Evolutionary conservation across 2,113 vertebrate species (phyloP), one percentile per base, ranked within the genome.

Genomic region (Puma concolor): DNA sequence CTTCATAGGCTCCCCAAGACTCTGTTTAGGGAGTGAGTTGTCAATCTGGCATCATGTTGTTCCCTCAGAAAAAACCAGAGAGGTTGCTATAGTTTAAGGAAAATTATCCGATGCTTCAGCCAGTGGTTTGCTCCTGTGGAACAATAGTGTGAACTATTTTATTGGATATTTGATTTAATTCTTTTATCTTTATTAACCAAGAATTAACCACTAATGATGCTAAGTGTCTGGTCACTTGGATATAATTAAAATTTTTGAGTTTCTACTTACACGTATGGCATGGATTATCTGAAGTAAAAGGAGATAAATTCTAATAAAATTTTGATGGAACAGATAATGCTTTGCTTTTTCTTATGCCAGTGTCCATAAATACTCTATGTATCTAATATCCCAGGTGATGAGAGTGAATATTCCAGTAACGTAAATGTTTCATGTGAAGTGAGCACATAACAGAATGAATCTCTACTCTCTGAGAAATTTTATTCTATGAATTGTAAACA

Each of bases 141-240:
- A 23, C 11, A 80, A 72, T 36, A 54, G 13, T 12, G 25, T 74
- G 19, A 95, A 33, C 41, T 25, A 64, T 94, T 91, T 89, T 67
- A 91, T 67, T 83, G 52, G 13, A 21, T 86, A 41, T 81, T 90
- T 88, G 88, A 63, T 48, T 85, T 81, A 48, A 77, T 79, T 89
- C 15, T 86, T 94, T 90, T 52, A 48, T 94, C 33, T 91, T 91
- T 93, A 84, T 92, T 93, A 89, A 83, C 25, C 16, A 82, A 71
- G 50, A 82, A 3, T 94, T 94, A 79, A 48, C 29, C 50, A 84
- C 25, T 63, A 63, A 54, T 95, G 50, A 29, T 63, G 29, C 25
- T 91, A 96, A 89, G 23, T 88, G 16, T 93, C 57, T 60, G 29
- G n/a, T 25, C 69, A 60, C 81, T 76, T 89, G 38, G 29, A 90